Conservation (phyloP, 2,113 vertebrate genomes). For the Grantiella picta region DNA sequence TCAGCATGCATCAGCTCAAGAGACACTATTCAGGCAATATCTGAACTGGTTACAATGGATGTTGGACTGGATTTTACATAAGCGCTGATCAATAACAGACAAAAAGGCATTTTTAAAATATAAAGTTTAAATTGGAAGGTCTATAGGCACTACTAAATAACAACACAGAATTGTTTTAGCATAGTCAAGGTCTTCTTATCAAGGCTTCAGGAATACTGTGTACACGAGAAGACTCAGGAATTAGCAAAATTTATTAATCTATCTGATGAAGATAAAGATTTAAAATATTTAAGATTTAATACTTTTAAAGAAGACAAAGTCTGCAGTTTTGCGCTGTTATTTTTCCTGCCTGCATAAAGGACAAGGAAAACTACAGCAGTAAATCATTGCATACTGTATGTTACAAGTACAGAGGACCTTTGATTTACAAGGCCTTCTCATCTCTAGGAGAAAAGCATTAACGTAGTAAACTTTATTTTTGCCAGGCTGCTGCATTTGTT, state of each 20-base stretch:
- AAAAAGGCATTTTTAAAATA: not conserved
- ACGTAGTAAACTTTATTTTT: not conserved
- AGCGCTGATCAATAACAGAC: not conserved
- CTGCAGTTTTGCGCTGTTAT: not conserved
- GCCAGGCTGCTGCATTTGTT: not conserved
- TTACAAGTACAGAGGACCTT: not conserved
- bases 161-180: not conserved
- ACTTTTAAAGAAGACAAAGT: not conserved
- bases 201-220: not conserved
- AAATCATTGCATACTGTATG: not conserved
- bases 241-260: not conserved
- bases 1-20: not conserved
- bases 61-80: not conserved
- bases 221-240: not conserved
- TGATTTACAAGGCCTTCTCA: not conserved
- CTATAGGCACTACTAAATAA: not conserved
- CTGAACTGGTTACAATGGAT: not conserved
- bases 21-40: not conserved
- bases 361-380: not conserved
- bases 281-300: not conserved
- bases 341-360: not conserved
- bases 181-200: not conserved
- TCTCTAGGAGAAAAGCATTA: constrained; percentile 2
- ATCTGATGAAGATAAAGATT: not conserved
- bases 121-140: not conserved